phyloP scores from a whole-genome alignment of 2,888 invertebrate species.

The Melanchra persicariae region DNA sequence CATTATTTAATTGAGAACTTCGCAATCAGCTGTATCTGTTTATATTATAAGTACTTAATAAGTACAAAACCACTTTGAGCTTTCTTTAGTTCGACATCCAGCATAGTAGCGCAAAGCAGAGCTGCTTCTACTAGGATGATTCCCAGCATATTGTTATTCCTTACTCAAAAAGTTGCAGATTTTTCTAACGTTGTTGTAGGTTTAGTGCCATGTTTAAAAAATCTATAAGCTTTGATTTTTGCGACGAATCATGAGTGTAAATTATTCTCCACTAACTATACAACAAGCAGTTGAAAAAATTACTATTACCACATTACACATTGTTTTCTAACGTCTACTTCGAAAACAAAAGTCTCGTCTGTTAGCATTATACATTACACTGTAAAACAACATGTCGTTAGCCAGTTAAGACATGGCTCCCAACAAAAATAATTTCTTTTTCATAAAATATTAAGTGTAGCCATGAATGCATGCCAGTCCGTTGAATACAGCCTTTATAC shows the following conservation, averaged over 20 bases:
- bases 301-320: not conserved
- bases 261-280: not conserved
- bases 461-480: conserved; percentile 61
- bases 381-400: conserved; percentile 43
- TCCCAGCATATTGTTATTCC: no score
- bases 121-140: not conserved
- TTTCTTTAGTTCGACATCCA: not conserved
- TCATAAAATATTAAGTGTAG: conserved; percentile 60
- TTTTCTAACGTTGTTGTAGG: not conserved
- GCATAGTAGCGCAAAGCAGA: not conserved
- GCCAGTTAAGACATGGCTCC: conserved; percentile 28
- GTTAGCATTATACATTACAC: conserved; percentile 12
- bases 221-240: not conserved
- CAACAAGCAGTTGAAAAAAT: not conserved
- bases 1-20: conserved; percentile 3
- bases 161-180: not conserved
- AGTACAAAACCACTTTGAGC: no score
- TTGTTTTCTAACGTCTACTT: not conserved
- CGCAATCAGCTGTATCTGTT: not conserved
- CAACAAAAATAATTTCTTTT: conserved; percentile 56
- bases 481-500: conserved; percentile 66
- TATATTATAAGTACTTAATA: no score
- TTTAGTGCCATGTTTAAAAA: not conserved
- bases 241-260: not conserved
- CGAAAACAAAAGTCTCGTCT: not conserved